Conservation (phyloP, 2,888 invertebrate species). For the Leucoma salicis region DNA sequence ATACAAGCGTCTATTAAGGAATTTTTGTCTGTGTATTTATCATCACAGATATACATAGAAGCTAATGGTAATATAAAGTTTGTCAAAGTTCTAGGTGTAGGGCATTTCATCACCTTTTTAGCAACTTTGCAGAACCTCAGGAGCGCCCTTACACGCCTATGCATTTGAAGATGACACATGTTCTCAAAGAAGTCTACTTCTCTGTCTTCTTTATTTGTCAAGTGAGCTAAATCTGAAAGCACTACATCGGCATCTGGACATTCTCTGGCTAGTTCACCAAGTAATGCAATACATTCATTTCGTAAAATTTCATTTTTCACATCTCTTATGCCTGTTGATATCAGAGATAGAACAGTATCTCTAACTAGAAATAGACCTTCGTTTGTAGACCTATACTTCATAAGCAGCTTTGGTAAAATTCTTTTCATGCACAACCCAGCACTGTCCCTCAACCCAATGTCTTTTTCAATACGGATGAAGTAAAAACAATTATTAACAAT, state of each 20-base stretch:
- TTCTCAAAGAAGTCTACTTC: constrained; percentile 98
- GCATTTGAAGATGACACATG: constrained; percentile 92
- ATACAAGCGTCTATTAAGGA: constrained; percentile 92
- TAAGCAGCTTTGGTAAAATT: constrained; percentile 85
- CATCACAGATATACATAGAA: constrained; percentile 89
- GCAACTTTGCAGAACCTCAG: constrained; percentile 87
- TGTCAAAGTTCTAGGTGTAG: constrained; percentile 87
- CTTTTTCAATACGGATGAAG: constrained; percentile 89
- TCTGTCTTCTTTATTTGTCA: constrained; percentile 86
- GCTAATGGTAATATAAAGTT: constrained; percentile 94
- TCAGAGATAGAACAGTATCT: constrained; percentile 87
- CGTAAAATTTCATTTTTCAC: constrained; percentile 87
- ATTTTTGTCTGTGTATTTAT: constrained; percentile 89
- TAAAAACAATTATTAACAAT: constrained; percentile 92
- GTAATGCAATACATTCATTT: constrained; percentile 89
- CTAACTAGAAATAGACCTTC: constrained; percentile 87
- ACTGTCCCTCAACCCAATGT: constrained; percentile 91
- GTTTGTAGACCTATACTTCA: constrained; percentile 74
- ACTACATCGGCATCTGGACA: constrained; percentile 87
- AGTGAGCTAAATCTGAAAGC: constrained; percentile 85
- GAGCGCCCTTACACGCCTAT: constrained; percentile 92
- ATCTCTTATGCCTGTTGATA: constrained; percentile 88
- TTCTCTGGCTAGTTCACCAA: constrained; percentile 89
- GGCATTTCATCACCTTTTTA: constrained; percentile 82
- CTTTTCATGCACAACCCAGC: constrained; percentile 88